Base-by-base conservation (phyloP, 1,140 invertebrate species). In the Mylabris phalerata region DNA sequence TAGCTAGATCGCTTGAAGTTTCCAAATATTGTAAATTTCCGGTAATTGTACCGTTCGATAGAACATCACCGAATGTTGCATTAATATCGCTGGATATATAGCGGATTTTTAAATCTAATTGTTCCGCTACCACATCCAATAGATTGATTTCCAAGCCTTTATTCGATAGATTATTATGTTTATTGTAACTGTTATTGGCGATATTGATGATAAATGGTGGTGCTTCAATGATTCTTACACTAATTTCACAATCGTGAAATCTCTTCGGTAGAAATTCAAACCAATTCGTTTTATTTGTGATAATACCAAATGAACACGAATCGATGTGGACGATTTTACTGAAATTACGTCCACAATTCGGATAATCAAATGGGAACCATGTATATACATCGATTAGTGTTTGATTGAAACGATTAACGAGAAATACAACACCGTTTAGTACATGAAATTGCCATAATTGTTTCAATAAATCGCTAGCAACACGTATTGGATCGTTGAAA, bases 191-290 rank as follows among this genome's bases (percentile, higher is more conserved):
- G 13, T 49, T 56, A 41, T 56, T 48, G 5, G 54, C 27, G 1
- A 48, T 6, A n/a, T 48, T 24, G 0, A 68, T 48, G 11, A 66
- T 59, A 32, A 60, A 66, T 2, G 65, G 60, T 11, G 62, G 62
- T 44, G 47, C 62, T 26, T 59, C 27, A 3, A 57, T 52, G 7
- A 58, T 58, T 9, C 55, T 46, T 2, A 68, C 59, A 25, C 46
- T 60, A n/a, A 68, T 46, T 11, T 46, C 40, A 48, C 67, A 68
- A 2, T 58, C 41, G 39, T 66, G 59, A n/a, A 68, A 50, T 19
- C 60, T 49, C 9, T 59, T 50, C 0, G 67, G 67, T 24, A 68
- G 55, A 27, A 64, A 62, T 39, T 64, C 48, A 25, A 46, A 68
- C 49, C 58, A 61, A 48, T 60, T 24, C 9, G 42, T 52, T 3